Evolutionary conservation across 2,797 vertebrate genomes (phyloP).

Genomic region (Typhlichthys subterraneus): DNA sequence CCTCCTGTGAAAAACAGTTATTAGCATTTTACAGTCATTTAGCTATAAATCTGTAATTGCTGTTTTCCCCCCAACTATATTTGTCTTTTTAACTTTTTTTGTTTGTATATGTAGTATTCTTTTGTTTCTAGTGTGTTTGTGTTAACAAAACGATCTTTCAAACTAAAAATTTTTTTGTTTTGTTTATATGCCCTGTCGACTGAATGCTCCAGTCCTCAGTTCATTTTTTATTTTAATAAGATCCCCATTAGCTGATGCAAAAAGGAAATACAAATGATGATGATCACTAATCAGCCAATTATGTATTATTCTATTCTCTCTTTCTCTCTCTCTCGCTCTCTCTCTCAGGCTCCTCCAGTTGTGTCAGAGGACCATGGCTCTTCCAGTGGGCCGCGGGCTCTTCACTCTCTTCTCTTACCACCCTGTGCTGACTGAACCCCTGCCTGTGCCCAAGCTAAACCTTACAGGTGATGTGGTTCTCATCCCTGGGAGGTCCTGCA

Average conservation of each 20-base stretch:
- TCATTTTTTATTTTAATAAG: too few relatives aligned
- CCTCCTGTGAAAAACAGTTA: too few relatives aligned
- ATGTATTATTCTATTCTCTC: not conserved
- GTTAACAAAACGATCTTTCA: not conserved
- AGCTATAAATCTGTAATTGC: not conserved
- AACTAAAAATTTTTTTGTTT: not conserved
- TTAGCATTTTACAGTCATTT: too few relatives aligned
- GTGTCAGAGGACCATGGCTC: constrained; percentile 95
- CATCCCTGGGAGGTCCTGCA: too few relatives aligned
- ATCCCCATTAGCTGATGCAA: too few relatives aligned
- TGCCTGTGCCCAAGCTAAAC: constrained; percentile 95
- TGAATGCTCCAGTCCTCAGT: too few relatives aligned
- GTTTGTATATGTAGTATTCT: not conserved
- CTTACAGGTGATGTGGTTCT: constrained; percentile 82
- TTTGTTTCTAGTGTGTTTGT: not conserved
- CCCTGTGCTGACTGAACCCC: constrained; percentile 92
- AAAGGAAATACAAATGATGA: too few relatives aligned
- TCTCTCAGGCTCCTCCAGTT: constrained; percentile 82
- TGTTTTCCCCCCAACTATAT: not conserved
- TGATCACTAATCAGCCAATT: not conserved
- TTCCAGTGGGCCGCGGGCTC: constrained; percentile 93
- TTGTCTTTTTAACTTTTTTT: not conserved
- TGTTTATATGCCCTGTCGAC: not conserved
- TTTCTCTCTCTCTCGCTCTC: not conserved
- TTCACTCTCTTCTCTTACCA: constrained; percentile 97